These are phyloP conservation scores for Leiothrix lutea DNA, from an alignment of 2,113 vertebrate genomes.

Conservation along the genomic window DNA sequence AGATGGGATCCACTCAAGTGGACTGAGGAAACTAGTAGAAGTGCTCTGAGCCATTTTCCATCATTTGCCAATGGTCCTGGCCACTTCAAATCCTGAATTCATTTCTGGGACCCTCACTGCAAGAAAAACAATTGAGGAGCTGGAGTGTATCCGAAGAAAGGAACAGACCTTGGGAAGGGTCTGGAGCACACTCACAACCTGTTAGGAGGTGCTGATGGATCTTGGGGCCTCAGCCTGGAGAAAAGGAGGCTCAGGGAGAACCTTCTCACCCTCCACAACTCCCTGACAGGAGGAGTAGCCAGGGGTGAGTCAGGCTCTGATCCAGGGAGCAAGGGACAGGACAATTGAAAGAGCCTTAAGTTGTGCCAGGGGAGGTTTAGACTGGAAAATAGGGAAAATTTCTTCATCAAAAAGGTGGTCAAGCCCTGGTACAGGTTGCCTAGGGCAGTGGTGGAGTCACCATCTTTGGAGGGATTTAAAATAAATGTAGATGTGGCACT, in stretches of 20 bases:
- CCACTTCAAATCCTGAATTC: neutral
- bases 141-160: neutral
- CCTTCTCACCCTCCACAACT: rapidly evolving
- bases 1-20: neutral
- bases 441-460: neutral
- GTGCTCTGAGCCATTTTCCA: neutral
- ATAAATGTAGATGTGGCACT: neutral
- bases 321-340: no score
- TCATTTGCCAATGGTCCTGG: neutral
- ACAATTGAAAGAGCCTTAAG: neutral
- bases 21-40: neutral
- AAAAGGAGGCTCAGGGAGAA: neutral
- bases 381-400: neutral
- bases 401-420: neutral
- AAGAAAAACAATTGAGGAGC: rapidly evolving
- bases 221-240: rapidly evolving
- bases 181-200: neutral
- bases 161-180: neutral
- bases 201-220: neutral
- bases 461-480: neutral
- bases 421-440: neutral
- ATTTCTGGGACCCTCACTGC: neutral
- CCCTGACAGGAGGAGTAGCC: neutral
- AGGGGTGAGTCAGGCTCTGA: rapidly evolving
- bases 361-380: neutral